Percentiles rank a stretch among this genome's conserved stretches.
phyloP scores from a whole-genome alignment of 2,888 invertebrate species.

The Maniola hyperantus region DNA sequence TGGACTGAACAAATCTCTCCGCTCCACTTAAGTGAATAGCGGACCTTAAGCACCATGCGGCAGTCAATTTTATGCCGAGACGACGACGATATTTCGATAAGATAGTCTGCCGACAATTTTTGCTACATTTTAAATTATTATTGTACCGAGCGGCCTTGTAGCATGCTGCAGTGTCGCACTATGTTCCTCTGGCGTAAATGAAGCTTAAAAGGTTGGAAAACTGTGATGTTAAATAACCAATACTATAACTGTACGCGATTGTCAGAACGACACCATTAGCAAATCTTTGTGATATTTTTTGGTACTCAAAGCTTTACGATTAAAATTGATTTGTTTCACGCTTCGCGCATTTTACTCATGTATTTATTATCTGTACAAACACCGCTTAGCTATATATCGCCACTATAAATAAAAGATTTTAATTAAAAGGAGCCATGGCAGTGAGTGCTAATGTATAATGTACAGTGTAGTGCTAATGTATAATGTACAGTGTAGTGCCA shows the following conservation, averaged over 20 bases:
- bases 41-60: too few species aligned
- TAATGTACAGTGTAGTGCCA: constrained; percentile 57
- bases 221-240: constrained; percentile 11
- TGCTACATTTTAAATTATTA: too few species aligned
- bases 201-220: background rate
- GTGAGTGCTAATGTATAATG: constrained; percentile 6
- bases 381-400: background rate
- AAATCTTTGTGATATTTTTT: constrained; percentile 62
- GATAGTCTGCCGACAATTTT: too few species aligned
- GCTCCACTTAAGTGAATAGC: too few species aligned
- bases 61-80: too few species aligned
- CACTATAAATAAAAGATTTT: background rate
- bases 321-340: constrained; percentile 27
- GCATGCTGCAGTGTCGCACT: too few species aligned
- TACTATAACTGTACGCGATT: background rate
- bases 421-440: constrained; percentile 14
- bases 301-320: constrained; percentile 61
- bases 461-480: constrained; percentile 52
- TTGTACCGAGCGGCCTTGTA: too few species aligned
- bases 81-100: too few species aligned
- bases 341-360: background rate
- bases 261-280: constrained; percentile 8
- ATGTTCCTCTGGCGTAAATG: too few species aligned
- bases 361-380: background rate
- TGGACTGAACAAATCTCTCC: too few species aligned